Percentiles rank a stretch among this genome's conserved stretches.
Evolutionary conservation across 2,113 vertebrate species (phyloP).

Genomic region (Dascyllus trimaculatus): DNA sequence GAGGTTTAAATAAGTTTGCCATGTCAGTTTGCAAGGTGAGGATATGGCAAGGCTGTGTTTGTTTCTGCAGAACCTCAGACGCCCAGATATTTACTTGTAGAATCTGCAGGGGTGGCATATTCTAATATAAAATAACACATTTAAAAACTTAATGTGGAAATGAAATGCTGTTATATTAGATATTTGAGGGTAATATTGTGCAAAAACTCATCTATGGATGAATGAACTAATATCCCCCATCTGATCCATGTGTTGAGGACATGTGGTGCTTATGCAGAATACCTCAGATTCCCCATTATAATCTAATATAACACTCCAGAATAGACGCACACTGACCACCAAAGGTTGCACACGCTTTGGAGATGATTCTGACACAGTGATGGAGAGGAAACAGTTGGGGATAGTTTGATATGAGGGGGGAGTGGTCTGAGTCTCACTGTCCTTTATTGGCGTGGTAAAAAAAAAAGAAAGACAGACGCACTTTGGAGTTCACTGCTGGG

Average conservation of each 20-base stretch:
- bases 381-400: constrained; percentile 31
- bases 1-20: background rate
- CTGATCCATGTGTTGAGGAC: too few species aligned
- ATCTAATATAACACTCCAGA: background rate
- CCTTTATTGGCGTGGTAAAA: constrained; percentile 42
- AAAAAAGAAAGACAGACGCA: constrained; percentile 32
- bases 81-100: too few species aligned
- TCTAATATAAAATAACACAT: too few species aligned
- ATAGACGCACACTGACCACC: background rate
- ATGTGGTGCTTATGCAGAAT: background rate
- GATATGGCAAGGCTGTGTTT: background rate
- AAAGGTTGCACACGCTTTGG: background rate
- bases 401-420: constrained; percentile 59
- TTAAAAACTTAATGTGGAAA: too few species aligned
- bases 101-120: too few species aligned
- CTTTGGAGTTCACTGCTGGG: constrained; percentile 67
- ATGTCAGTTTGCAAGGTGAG: background rate
- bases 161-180: too few species aligned
- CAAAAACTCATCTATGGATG: too few species aligned
- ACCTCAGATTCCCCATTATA: background rate
- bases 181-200: too few species aligned
- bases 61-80: background rate
- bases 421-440: constrained; percentile 64
- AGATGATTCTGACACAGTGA: background rate
- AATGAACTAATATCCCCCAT: too few species aligned